These are phyloP conservation scores for Intellagama lesueurii DNA, from an alignment of 2,797 vertebrate species.

Conservation along the genomic window DNA sequence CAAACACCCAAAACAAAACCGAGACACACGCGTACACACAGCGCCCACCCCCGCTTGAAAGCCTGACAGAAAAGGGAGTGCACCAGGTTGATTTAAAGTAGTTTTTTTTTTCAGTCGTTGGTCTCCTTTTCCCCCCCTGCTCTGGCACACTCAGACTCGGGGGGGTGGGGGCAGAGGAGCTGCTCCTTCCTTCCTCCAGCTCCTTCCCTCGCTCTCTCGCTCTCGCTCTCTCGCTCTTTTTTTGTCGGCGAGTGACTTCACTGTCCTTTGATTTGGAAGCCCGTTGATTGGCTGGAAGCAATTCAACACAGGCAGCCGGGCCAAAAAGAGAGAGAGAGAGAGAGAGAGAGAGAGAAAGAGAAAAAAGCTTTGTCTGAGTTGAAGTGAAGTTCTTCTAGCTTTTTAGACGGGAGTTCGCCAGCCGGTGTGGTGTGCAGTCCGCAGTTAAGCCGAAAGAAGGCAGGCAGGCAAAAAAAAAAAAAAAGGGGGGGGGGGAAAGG, in stretches of 20 bases:
- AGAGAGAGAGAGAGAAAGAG: no score
- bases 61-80: constrained; percentile 5
- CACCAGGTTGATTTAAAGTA: constrained; percentile 76
- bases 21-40: constrained; percentile 40
- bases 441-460: constrained; percentile 69
- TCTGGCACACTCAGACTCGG: constrained; percentile 79
- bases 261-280: constrained; percentile 76
- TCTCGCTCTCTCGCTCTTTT: not conserved
- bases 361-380: constrained; percentile 85
- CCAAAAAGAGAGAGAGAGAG: not conserved
- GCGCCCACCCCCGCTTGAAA: not conserved
- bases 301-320: constrained; percentile 82
- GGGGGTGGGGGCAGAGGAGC: constrained; percentile 61
- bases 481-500: constrained; percentile 18
- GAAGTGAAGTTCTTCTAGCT: constrained; percentile 81
- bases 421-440: constrained; percentile 78
- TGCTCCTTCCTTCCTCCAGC: constrained; percentile 11
- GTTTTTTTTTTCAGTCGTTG: constrained; percentile 71
- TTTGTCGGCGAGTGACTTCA: constrained; percentile 74
- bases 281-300: constrained; percentile 82
- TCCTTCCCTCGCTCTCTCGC: constrained; percentile 2
- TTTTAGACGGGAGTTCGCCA: constrained; percentile 79
- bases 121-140: constrained; percentile 73
- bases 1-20: no score
- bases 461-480: not conserved